Conservation (phyloP, 2,888 invertebrate species). For the Cephus runcator region DNA sequence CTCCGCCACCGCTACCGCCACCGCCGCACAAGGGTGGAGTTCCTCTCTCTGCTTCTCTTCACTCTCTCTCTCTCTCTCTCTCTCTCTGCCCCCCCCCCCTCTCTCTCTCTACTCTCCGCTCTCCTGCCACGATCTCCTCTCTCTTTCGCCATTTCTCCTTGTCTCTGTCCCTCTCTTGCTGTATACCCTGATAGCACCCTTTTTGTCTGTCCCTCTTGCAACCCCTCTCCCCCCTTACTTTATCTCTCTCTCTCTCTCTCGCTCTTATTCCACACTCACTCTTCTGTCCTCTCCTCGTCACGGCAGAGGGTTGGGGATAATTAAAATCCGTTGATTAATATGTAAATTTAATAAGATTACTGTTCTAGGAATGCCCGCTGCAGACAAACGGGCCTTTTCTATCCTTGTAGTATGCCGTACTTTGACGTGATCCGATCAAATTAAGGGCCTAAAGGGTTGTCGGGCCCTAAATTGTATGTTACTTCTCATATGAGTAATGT, state of each 20-base stretch:
- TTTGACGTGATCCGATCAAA: neutral
- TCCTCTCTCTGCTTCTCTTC: slow-evolving; percentile 35
- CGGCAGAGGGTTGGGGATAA: slow-evolving; percentile 79
- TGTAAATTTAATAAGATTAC: slow-evolving; percentile 98
- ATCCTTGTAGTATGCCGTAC: neutral
- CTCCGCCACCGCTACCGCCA: slow-evolving; percentile 57
- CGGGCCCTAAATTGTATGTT: neutral
- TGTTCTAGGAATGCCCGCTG: slow-evolving; percentile 83
- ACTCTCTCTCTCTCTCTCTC: slow-evolving; percentile 21
- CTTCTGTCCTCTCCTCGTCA: slow-evolving; percentile 38
- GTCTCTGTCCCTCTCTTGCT: slow-evolving; percentile 17
- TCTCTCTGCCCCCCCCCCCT: slow-evolving; percentile 20
- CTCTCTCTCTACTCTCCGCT: slow-evolving; percentile 20
- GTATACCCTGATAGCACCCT: neutral
- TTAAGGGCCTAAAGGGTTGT: neutral
- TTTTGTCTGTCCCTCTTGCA: slow-evolving; percentile 22
- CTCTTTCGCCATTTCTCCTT: slow-evolving; percentile 21
- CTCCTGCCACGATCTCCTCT: slow-evolving; percentile 11
- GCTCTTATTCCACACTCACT: slow-evolving; percentile 37
- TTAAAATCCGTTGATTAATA: slow-evolving; percentile 99
- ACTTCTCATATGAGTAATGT: neutral
- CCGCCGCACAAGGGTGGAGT: slow-evolving; percentile 63
- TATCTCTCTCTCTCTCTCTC: slow-evolving; percentile 29
- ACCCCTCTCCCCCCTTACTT: slow-evolving; percentile 12
- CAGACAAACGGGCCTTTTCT: slow-evolving; percentile 50